A percentile compares a stretch with the other conserved stretches of the same genome.
Evolutionary conservation across 1,140 invertebrate species (phyloP).

Genomic region (Drosophila cardini): DNA sequence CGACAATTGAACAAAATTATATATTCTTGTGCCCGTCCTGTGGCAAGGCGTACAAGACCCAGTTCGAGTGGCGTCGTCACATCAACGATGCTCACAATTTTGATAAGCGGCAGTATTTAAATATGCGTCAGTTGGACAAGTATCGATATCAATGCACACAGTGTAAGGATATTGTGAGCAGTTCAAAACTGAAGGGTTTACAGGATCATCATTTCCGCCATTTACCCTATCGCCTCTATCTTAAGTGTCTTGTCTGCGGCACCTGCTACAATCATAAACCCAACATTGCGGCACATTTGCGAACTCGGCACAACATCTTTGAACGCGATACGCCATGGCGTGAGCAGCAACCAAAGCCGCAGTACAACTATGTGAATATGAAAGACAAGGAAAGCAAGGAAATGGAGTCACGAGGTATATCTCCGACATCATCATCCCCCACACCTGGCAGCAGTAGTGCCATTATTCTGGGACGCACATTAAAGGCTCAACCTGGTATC

Average conservation of each 20-base stretch:
- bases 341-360: conserved; percentile 39
- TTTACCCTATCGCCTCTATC: conserved; percentile 70
- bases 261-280: conserved; percentile 83
- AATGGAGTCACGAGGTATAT: conserved; percentile 1
- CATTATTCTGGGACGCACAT: conserved; percentile 18
- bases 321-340: conserved; percentile 53
- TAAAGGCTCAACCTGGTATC: conserved; percentile 54
- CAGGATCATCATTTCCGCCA: conserved; percentile 82
- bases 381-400: conserved; percentile 42
- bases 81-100: conserved; percentile 79
- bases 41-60: conserved; percentile 71
- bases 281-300: conserved; percentile 74
- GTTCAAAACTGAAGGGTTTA: conserved; percentile 76
- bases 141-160: conserved; percentile 74
- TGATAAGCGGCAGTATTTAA: conserved; percentile 73
- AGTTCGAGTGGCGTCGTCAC: conserved; percentile 80
- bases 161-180: conserved; percentile 76
- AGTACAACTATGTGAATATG: conserved; percentile 21
- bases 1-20: conserved; percentile 73
- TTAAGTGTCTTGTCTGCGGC: conserved; percentile 77
- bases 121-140: conserved; percentile 76
- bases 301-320: conserved; percentile 68
- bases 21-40: conserved; percentile 77
- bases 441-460: conserved; percentile 19
- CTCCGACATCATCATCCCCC: conserved; percentile 16